phyloP scores from a whole-genome alignment of 2,888 invertebrate species.

The Amphipoea lucens region DNA sequence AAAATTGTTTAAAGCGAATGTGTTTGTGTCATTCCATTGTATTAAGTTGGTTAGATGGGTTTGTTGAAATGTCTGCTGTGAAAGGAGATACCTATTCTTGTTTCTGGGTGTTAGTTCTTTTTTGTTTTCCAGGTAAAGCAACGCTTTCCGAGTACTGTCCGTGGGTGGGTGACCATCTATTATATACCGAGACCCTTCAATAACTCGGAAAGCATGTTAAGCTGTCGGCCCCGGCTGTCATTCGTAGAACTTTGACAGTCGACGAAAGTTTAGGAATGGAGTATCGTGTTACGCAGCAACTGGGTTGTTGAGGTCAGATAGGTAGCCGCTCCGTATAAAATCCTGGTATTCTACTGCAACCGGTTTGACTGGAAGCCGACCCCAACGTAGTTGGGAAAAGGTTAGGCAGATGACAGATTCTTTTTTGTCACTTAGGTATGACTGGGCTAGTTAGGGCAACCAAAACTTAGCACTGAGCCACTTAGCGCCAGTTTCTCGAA shows the following conservation, averaged over 20 bases:
- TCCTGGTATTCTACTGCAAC: neutral
- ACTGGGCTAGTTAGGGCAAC: too few species aligned
- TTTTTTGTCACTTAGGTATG: neutral
- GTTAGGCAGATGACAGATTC: rapidly evolving
- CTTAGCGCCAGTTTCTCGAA: neutral
- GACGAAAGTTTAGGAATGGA: neutral
- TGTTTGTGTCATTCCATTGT: conserved; percentile 56
- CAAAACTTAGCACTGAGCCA: too few species aligned
- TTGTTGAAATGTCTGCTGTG: conserved; percentile 4
- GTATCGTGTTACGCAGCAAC: neutral
- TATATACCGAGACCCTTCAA: neutral
- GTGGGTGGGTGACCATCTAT: neutral
- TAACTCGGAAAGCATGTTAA: neutral
- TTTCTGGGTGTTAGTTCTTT: neutral
- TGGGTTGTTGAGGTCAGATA: neutral
- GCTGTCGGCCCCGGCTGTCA: neutral
- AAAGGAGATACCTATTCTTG: conserved; percentile 17
- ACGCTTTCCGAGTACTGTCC: neutral
- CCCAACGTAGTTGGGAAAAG: neutral
- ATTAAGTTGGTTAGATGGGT: conserved; percentile 40
- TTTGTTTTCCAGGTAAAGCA: neutral
- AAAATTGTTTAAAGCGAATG: conserved; percentile 64
- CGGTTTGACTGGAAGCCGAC: neutral
- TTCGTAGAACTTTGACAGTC: neutral
- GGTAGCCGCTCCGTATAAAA: neutral